phyloP scores from a whole-genome alignment of 1,140 invertebrate genomes.

The Hylyphantes graminicola region DNA sequence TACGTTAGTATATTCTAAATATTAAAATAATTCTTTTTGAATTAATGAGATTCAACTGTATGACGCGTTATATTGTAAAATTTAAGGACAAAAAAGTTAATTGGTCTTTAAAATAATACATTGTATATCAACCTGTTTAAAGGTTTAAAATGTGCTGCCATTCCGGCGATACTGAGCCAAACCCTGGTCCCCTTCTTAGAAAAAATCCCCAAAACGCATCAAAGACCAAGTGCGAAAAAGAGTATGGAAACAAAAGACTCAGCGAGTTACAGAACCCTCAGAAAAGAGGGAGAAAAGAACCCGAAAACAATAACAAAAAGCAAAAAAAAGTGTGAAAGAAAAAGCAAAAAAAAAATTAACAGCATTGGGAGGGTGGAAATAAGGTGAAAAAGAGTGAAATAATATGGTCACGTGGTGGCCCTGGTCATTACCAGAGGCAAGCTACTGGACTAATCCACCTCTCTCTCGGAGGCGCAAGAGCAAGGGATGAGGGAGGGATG shows the following conservation, averaged over 20 bases:
- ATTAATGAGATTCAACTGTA: too few species aligned
- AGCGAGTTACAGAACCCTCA: not conserved
- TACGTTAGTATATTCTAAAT: too few species aligned
- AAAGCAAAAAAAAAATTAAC: constrained; percentile 35
- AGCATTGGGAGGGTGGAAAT: constrained; percentile 12
- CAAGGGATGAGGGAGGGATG: constrained; percentile 39
- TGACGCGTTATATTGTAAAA: too few species aligned
- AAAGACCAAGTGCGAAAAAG: not conserved
- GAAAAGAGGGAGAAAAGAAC: not conserved
- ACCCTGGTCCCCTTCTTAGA: not conserved
- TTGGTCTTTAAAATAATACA: too few species aligned
- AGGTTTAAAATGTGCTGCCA: too few species aligned
- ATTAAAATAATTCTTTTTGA: too few species aligned
- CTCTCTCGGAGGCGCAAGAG: constrained; percentile 13
- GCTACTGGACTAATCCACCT: constrained; percentile 27
- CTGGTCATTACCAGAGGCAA: constrained; percentile 54
- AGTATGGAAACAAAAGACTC: constrained; percentile 47
- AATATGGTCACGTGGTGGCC: constrained; percentile 58
- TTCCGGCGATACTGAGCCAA: too few species aligned
- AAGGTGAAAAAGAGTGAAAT: constrained; percentile 59
- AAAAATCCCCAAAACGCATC: not conserved
- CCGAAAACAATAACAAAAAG: not conserved
- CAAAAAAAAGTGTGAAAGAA: constrained; percentile 4
- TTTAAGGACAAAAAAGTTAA: too few species aligned
- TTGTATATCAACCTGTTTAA: too few species aligned